Conservation (phyloP, 2,113 vertebrate species). For the Rhodinocichla rosea region DNA sequence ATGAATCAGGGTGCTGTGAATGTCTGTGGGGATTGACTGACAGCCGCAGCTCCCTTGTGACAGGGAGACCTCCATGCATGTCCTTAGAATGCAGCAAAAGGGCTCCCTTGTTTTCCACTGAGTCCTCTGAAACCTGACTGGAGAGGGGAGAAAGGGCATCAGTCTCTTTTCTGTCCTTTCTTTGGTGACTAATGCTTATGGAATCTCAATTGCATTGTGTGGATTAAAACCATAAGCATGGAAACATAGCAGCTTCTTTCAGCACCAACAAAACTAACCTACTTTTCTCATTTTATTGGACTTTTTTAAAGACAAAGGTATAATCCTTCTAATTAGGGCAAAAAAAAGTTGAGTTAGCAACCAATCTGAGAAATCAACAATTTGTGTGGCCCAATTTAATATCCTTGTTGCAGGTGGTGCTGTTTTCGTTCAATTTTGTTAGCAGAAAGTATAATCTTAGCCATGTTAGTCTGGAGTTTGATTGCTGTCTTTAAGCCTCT, state of each 20-base stretch:
- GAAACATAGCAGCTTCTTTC: neutral
- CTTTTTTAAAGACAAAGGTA: neutral
- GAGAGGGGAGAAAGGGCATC: neutral
- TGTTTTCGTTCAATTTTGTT: neutral
- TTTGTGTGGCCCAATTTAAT: neutral
- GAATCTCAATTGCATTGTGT: neutral
- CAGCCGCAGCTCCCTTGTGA: too few species aligned
- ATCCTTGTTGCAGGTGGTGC: neutral
- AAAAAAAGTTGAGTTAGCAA: neutral
- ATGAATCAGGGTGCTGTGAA: neutral
- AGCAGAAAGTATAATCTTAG: neutral
- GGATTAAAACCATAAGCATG: neutral
- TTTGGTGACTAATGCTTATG: neutral
- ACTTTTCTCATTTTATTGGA: neutral
- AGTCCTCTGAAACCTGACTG: neutral
- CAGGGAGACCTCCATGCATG: neutral
- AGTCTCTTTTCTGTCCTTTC: neutral
- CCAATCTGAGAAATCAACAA: neutral
- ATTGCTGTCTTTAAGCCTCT: neutral
- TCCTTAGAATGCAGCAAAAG: neutral
- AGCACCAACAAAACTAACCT: neutral
- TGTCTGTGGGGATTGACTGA: fast-evolving
- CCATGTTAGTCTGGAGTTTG: neutral
- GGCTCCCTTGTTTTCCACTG: neutral
- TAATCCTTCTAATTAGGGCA: neutral